Evolutionary conservation across 2,797 vertebrate species (phyloP).

Genomic region (Odontamblyopus rebecca): DNA sequence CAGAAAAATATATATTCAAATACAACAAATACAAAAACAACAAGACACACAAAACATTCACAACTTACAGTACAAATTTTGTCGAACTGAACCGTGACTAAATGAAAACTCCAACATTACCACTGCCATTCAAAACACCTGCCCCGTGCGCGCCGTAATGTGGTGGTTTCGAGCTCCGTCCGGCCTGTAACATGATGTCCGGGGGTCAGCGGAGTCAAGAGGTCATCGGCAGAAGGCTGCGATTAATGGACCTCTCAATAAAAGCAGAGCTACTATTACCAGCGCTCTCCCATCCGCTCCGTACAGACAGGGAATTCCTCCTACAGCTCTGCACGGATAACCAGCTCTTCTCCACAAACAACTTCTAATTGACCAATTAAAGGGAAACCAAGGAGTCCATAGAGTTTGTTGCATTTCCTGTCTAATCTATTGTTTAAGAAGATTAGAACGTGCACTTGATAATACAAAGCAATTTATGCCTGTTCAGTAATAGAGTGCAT

Average conservation of each 20-base stretch:
- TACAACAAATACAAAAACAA: no score
- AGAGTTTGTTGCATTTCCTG: constrained; percentile 72
- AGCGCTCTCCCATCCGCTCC: not conserved
- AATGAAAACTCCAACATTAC: not conserved
- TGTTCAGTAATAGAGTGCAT: not conserved
- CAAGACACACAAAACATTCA: no score
- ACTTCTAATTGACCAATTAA: constrained; percentile 77
- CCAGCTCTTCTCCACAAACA: constrained; percentile 70
- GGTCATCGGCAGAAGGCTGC: constrained; percentile 77
- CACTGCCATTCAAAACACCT: constrained; percentile 1
- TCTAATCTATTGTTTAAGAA: constrained; percentile 49
- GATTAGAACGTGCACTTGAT: not conserved
- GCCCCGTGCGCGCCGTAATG: not conserved
- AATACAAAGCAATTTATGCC: not conserved
- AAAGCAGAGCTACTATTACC: constrained; percentile 78
- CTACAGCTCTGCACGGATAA: constrained; percentile 58
- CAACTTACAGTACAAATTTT: not conserved
- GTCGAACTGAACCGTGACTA: not conserved
- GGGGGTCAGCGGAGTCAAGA: constrained; percentile 74
- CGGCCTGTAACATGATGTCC: constrained; percentile 76
- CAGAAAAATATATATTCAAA: not conserved
- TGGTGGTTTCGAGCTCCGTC: constrained; percentile 29
- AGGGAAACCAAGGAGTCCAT: constrained; percentile 69
- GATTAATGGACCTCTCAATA: constrained; percentile 84
- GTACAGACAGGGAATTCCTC: constrained; percentile 70